phyloP scores from a whole-genome alignment of 2,888 invertebrate genomes.

The Machimus atricapillus region DNA sequence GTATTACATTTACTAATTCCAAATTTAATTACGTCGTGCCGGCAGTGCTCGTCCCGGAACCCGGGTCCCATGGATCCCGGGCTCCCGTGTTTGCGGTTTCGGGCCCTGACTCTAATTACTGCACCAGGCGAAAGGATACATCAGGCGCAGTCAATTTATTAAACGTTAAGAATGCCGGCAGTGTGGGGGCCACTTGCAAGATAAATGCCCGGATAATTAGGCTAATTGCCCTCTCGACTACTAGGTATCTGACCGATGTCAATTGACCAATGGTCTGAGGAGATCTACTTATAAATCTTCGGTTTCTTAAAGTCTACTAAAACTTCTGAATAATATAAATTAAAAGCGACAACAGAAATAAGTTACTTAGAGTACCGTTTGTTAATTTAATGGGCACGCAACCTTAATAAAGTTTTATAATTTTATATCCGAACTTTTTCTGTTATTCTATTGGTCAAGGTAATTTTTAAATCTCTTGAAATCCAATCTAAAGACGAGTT shows the following conservation, averaged over 20 bases:
- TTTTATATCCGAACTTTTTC: too few species aligned
- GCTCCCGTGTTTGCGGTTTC: conserved; percentile 41
- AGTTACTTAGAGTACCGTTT: too few species aligned
- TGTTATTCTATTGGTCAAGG: too few species aligned
- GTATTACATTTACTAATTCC: conserved; percentile 51
- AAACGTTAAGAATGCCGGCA: conserved; percentile 22
- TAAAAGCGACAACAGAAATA: too few species aligned
- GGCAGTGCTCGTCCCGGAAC: background rate
- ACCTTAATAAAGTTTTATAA: too few species aligned
- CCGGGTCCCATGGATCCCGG: background rate
- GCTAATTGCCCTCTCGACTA: background rate
- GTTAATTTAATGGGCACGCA: too few species aligned
- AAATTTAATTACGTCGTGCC: conserved; percentile 50
- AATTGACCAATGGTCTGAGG: background rate
- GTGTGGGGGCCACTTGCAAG: background rate
- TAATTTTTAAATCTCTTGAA: too few species aligned
- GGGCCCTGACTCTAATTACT: conserved; percentile 46
- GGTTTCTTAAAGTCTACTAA: background rate
- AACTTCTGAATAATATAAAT: background rate
- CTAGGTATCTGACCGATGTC: background rate
- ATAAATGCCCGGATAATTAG: conserved; percentile 4
- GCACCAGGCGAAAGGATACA: conserved; percentile 37
- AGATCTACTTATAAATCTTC: background rate
- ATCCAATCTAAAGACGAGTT: too few species aligned
- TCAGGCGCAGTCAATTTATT: conserved; percentile 34